phyloP scores from a whole-genome alignment of 2,113 vertebrate genomes.

The Varanus komodoensis region DNA sequence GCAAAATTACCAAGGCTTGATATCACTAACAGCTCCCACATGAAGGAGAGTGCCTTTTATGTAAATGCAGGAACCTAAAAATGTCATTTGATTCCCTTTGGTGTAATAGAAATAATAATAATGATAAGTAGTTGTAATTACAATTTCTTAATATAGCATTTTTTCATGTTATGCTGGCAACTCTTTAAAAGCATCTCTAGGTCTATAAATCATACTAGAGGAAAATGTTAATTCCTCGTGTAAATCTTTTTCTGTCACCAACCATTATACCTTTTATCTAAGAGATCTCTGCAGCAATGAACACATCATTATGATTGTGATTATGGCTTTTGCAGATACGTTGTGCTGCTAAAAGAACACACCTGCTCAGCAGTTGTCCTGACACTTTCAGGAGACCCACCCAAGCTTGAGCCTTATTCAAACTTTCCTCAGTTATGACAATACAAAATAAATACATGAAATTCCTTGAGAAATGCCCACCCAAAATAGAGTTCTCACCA shows the following conservation, averaged over 20 bases:
- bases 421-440: background rate
- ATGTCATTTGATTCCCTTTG: constrained; percentile 35
- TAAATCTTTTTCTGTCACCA: constrained; percentile 55
- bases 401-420: accelerated
- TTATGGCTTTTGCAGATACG: background rate
- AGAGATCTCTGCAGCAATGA: background rate
- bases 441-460: constrained; percentile 4
- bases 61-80: constrained; percentile 49
- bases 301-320: background rate
- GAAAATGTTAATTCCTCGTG: constrained; percentile 53
- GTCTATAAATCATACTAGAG: constrained; percentile 68
- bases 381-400: constrained; percentile 19
- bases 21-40: background rate
- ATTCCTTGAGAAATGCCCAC: background rate
- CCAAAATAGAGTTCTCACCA: background rate
- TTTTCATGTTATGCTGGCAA: constrained; percentile 54
- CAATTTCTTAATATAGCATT: constrained; percentile 51
- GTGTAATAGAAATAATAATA: constrained; percentile 41
- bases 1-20: constrained; percentile 43
- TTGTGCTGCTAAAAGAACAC: background rate
- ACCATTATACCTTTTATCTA: constrained; percentile 35
- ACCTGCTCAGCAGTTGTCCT: constrained; percentile 36
- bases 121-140: constrained; percentile 45
- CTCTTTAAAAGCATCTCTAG: constrained; percentile 59
- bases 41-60: constrained; percentile 38